Evolutionary conservation across 2,888 invertebrate genomes (phyloP), one percentile per base, ranked within the genome.

Genomic region (Trachelus troglodyta): DNA sequence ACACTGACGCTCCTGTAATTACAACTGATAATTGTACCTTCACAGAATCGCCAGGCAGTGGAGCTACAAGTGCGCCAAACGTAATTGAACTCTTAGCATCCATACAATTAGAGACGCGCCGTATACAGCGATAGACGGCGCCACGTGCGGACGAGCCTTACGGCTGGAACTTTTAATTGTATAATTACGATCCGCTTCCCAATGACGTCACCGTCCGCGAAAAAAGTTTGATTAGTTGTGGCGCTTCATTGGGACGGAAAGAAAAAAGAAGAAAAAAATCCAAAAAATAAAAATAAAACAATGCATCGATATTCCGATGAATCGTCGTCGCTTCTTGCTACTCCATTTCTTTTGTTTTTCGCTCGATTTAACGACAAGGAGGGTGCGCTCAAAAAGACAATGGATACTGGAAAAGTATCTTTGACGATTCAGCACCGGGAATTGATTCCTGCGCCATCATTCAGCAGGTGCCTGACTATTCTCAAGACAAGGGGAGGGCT

Each of bases 331-430:
- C 69, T 79, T 81, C 76, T 78, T 77, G 80, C 80, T 77, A 74
- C 79, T 80, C 76, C 73, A 80, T 81, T 34, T 34, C 34, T 11
- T 34, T 34, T 34, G n/a, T 80, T 80, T 79, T 76, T 77, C 77
- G 69, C 77, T 76, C 79, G 75, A 81, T 80, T 76, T 76, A 69
- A 76, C 73, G 77, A 77, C 76, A 34, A 75, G 76, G 74, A 78
- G 75, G 75, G 69, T 34, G 56, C 69, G n/a, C 2, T 2, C 9
- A 56, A 23, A 6, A 9, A 35, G 35, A 35, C 2, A 56, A 56
- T 56, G 56, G 23, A 56, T 56, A 9, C 23, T 23, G 23, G 23
- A 56, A 56, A 56, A 23, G 56, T 56, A 23, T 56, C 23, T 23
- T 23, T 23, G 23, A 56, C 56, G 56, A 56, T 9, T 23, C 23